These are phyloP conservation scores for Bothrops jararaca DNA, from an alignment of 2,113 vertebrate species.

Conservation along the genomic window DNA sequence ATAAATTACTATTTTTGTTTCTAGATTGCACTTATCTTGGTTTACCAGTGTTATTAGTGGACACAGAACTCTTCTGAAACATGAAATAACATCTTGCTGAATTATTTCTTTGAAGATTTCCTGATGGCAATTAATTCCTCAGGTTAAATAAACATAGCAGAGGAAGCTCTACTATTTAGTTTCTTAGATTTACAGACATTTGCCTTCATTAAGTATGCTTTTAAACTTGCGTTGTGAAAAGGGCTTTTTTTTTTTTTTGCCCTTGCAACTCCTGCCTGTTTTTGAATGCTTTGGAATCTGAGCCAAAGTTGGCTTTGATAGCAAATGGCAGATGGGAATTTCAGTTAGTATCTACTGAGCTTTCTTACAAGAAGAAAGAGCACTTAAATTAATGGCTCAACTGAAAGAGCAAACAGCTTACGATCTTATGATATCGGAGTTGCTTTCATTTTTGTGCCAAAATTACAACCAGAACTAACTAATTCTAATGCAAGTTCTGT, in stretches of 20 bases:
- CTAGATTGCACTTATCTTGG: slow-evolving; percentile 12
- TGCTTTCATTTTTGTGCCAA: neutral
- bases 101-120: slow-evolving; percentile 33
- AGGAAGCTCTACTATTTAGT: slow-evolving; percentile 13
- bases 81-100: slow-evolving; percentile 23
- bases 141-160: slow-evolving; percentile 25
- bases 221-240: slow-evolving; percentile 6
- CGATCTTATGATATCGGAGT: slow-evolving; percentile 24
- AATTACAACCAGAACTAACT: neutral
- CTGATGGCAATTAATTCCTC: slow-evolving; percentile 27
- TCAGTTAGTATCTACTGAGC: neutral
- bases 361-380: slow-evolving; percentile 21
- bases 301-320: slow-evolving; percentile 14
- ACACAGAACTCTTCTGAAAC: neutral
- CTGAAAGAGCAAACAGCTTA: slow-evolving; percentile 23
- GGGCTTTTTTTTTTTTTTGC: neutral
- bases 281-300: slow-evolving; percentile 34
- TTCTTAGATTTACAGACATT: slow-evolving; percentile 7
- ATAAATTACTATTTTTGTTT: slow-evolving; percentile 13
- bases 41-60: slow-evolving; percentile 4
- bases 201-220: slow-evolving; percentile 11
- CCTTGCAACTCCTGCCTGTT: slow-evolving; percentile 18
- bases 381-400: neutral
- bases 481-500: neutral
- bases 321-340: slow-evolving; percentile 31